Evolutionary conservation across 2,797 vertebrate species (phyloP), one percentile per base, ranked within the genome.

Genomic region (Falco peregrinus): DNA sequence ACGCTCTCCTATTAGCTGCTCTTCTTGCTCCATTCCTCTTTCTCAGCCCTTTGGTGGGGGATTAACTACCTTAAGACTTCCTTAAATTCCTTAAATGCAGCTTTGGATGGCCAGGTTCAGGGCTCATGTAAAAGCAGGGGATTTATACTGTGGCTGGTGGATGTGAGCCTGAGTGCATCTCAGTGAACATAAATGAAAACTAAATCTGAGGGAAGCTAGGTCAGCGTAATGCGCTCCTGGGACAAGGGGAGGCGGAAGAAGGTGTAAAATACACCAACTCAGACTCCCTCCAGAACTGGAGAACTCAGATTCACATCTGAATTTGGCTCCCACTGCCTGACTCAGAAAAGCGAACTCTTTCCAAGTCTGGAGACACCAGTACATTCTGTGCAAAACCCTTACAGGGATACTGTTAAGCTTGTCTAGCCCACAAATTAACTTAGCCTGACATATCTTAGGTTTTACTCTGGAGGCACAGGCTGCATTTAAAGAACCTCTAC

Each of bases 211-310:
- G 69, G 81, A 97, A 94, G 75, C 73, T 93, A 69, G 73, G 84
- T 94, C 95, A 94, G 76, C 5, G 13, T 73, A 91, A 87, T 75
- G 79, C 35, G 73, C 95, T 91, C 87, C 61, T 69, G 94, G 94
- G 95, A 95, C 6, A 16, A 90, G 65, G 69, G 57, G 69, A 96
- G 89, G 81, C 35, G 25, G 94, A 94, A 96, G 84, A 95, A 96
- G 96, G 92, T 96, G 92, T 96, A 95, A 96, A 95, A 96, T 53
- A 96, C 90, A 96, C 93, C 96, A 91, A 81, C 82, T 71, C 92
- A 95, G 94, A 95, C 94, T 97, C 94, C 92, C 92, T 96, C 33
- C 18, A 84, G 96, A 94, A 53, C 24, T 86, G 37, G 25, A 95
- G 87, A 95, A 95, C 94, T 95, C 82, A 91, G 90, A 92, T 91